Percentiles rank a stretch among this genome's conserved stretches.
Conservation (phyloP, 2,888 invertebrate species). For the Polietes domitor region DNA sequence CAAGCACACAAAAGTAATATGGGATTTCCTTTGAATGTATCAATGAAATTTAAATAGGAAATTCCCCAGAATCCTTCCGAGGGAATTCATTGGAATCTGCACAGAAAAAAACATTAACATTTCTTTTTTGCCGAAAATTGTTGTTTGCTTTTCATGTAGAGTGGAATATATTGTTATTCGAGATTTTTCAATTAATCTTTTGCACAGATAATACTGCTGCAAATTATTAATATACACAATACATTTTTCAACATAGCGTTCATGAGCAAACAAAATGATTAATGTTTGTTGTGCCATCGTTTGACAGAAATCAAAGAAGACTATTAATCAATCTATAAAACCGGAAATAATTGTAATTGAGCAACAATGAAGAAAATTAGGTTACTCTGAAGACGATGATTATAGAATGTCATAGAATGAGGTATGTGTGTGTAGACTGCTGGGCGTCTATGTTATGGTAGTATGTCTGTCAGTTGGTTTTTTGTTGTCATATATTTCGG, state of each 20-base stretch:
- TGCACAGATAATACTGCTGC: not conserved
- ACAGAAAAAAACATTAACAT: too few species aligned
- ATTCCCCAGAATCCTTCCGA: too few species aligned
- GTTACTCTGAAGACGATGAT: not conserved
- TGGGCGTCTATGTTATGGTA: not conserved
- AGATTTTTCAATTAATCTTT: not conserved
- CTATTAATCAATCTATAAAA: conserved; percentile 21
- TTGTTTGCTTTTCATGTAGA: too few species aligned
- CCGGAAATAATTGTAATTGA: not conserved
- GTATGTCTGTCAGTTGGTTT: not conserved
- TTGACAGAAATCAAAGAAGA: not conserved
- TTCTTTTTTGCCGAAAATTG: not conserved
- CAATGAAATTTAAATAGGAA: not conserved
- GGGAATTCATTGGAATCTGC: too few species aligned
- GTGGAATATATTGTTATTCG: not conserved
- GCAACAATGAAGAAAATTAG: conserved; percentile 4
- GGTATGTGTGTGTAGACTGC: not conserved
- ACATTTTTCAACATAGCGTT: not conserved
- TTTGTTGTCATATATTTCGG: too few species aligned
- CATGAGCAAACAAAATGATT: not conserved
- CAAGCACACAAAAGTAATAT: not conserved
- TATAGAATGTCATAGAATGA: not conserved
- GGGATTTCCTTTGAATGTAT: not conserved
- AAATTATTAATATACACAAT: not conserved
- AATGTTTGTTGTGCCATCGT: not conserved